Evolutionary conservation across 2,797 vertebrate genomes (phyloP), one percentile per base, ranked within the genome.

Genomic region (Cyprinodon diabolis): DNA sequence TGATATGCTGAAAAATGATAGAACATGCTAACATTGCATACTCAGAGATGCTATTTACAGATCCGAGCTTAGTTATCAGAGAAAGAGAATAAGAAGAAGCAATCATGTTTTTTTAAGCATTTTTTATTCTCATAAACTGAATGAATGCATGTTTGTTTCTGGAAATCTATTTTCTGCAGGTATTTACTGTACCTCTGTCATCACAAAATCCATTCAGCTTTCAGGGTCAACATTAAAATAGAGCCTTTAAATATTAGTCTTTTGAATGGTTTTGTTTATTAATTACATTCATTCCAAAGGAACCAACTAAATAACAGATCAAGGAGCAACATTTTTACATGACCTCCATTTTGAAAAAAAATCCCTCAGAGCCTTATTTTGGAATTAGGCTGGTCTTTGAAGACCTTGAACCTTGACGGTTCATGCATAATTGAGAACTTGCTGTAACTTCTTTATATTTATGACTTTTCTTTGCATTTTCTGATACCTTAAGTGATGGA

Each of bases 361-460:
- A 57, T 30, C 11, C n/a, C n/a, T 56, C n/a, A 56, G 21, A 23
- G 6, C n/a, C 30, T 30, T 30, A 30, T 30, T 30, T 30, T 30
- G 30, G 30, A 30, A 30, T 30, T 30, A 23, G 23, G 10, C 0
- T 8, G 23, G 12, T 25, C 25, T 56, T 25, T 4, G 4, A 25
- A 25, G 23, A 25, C 48, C 11, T 66, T n/a, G 12, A 11, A 48
- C 12, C 43, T 66, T 47, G 45, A 23, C 47, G 25, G n/a, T 37
- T 57, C 21, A 13, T 37, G 63, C 12, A 49, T 68, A 25, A 49
- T 51, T 35, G 17, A 23, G n/a, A 56, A 58, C 54, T 68, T 51
- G 30, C 19, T 30, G 37, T 30, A 74, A 45, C n/a, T 74, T 11
- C n/a, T 66, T n/a, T 62, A 40, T 63, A 40, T 63, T 63, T 69